Evolutionary conservation across 2,888 invertebrate species (phyloP).

Genomic region (Ptychoptera contaminata): DNA sequence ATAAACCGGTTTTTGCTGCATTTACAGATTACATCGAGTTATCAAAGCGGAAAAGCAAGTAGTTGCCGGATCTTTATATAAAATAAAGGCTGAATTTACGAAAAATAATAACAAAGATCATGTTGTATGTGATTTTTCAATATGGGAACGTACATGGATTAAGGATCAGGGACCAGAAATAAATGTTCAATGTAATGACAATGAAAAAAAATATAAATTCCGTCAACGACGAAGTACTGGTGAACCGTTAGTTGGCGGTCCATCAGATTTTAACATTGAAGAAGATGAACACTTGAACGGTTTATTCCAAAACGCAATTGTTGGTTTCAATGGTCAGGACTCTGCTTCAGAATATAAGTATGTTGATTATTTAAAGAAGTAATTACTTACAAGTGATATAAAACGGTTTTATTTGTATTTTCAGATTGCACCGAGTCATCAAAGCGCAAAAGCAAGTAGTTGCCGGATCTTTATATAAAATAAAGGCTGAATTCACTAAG

Average conservation of each 20-base stretch:
- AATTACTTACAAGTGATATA: neutral
- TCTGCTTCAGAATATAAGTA: neutral
- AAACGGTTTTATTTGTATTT: too few species aligned
- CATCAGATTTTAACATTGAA: conserved; percentile 16
- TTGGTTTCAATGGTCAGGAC: neutral
- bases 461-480: conserved; percentile 37
- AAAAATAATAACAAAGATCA: neutral
- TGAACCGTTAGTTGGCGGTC: conserved; percentile 22
- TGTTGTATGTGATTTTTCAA: conserved; percentile 9
- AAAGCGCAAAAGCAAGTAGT: conserved; percentile 35
- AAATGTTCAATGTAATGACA: conserved; percentile 19
- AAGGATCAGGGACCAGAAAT: conserved; percentile 26
- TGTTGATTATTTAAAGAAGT: too few species aligned
- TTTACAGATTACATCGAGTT: conserved; percentile 19
- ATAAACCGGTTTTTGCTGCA: too few species aligned
- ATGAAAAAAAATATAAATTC: conserved; percentile 22
- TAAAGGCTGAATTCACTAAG: conserved; percentile 35
- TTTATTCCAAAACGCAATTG: neutral
- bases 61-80: conserved; percentile 38
- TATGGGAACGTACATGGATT: conserved; percentile 40
- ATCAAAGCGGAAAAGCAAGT: conserved; percentile 33
- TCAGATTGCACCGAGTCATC: conserved; percentile 21
- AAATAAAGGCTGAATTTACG: conserved; percentile 38
- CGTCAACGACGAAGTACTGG: conserved; percentile 28
- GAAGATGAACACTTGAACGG: neutral